Evolutionary conservation across 1,140 invertebrate species (phyloP), one percentile per base, ranked within the genome.

Genomic region (Triops longicaudatus): DNA sequence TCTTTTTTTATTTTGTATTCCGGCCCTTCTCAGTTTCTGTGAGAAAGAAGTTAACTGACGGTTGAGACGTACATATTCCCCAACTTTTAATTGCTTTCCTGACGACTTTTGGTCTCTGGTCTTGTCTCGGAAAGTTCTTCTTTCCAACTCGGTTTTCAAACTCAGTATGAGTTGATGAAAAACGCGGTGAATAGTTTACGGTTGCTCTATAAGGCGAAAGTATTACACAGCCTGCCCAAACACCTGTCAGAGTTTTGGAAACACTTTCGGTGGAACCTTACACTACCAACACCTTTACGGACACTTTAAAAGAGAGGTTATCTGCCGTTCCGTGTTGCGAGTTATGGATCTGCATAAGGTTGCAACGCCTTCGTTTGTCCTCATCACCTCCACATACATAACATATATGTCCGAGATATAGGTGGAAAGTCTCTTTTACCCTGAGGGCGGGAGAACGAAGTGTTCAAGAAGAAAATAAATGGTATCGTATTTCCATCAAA

Each of bases 71-170:
- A 63, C 17, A 63, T n/a, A n/a, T 63, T n/a, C 6, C 50, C 50
- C 50, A 63, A 63, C 17, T 63, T 63, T 63, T 63, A 63, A 63
- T 63, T 63, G 50, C 50, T 63, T 63, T 63, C 17, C 22, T 63
- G 31, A 2, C 50, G 3, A 63, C 50, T 22, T 17, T 17, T 17
- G 50, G 50, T 63, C 50, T 63, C 50, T 37, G 31, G 31, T 37
- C 31, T 37, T 37, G 31, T 37, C 31, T 37, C 2, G 31, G 2
- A 2, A 37, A 37, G 31, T 37, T 37, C 31, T 37, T 37, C 31
- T 37, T 63, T 63, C 50, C 50, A 63, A 63, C 50, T 22, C 17
- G 50, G 17, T 22, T 14, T 63, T 12, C 17, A 9, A 63, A n/a
- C 50, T n/a, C 50, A 63, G 7, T 37, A 37, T 37, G 31, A 37